Evolutionary conservation across 2,888 invertebrate species (phyloP), one percentile per base, ranked within the genome.

Genomic region (Chrysotoxum bicinctum): DNA sequence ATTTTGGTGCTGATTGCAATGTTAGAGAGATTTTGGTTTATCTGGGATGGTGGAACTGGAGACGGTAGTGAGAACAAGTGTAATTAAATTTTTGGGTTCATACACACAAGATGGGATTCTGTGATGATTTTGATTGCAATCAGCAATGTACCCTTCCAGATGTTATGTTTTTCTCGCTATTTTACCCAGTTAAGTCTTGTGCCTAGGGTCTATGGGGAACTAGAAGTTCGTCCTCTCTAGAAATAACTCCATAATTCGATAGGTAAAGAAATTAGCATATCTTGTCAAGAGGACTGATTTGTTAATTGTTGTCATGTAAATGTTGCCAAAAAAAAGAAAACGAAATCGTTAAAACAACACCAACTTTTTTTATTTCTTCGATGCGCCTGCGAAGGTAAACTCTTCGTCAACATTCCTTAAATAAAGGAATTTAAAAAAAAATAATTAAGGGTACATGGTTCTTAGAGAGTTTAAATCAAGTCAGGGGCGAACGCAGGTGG

Each of bases 1-100:
- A 69, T 81, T 64, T 72, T 52, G 48, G 81, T 73, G 40, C 68
- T 85, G 81, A 85, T 81, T 85, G 76, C 84, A 80, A 32, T 84
- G 70, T 50, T 16, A 12, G 16, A 50, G 23, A 40, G 6, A 19
- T 43, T 23, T 26, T 14, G 21, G 60, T 40, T 30, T 56, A 9
- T 54, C 43, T 56, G 12, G 10, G 9, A n/a, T 32, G 23, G 21
- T 26, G 19, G 12, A 48, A 48, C 32, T 32, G 16, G 2, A 19
- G 30, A 37, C 16, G 19, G 56, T 6, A 35, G 52, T 32, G 8
- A 58, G 52, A 43, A 37, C 60, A 54, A 56, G 76, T 76, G 70
- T 81, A 76, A 81, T 81, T 76, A 81, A 72, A 76, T 81, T 76
- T 43, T 64, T 23, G 64, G 76, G 48, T 81, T 48, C 32, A 70